Percentiles rank a stretch among this genome's conserved stretches.
phyloP scores from a whole-genome alignment of 2,888 invertebrate genomes.

The Lysandra coridon region DNA sequence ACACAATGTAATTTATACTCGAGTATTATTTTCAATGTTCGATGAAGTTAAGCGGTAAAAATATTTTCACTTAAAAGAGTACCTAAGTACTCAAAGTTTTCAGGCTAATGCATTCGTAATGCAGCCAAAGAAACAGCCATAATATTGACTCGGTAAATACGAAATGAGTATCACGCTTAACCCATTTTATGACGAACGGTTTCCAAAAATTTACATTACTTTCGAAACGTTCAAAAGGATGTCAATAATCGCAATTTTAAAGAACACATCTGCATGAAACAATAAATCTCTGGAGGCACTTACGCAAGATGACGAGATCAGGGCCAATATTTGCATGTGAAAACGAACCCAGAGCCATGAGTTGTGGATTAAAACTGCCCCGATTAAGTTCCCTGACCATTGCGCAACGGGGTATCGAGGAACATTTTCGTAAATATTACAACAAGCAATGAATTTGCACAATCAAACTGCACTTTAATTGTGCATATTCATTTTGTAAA shows the following conservation, averaged over 20 bases:
- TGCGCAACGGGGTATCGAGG: not conserved
- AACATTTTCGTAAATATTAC: not conserved
- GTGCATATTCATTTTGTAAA: constrained; percentile 18
- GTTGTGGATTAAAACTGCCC: not conserved
- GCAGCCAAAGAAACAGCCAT: not conserved
- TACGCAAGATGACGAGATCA: constrained; percentile 39
- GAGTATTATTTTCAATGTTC: not conserved
- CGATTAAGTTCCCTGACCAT: not conserved
- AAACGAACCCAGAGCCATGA: constrained; percentile 35
- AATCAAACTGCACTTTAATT: not conserved
- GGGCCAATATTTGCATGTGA: constrained; percentile 40
- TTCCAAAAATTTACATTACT: constrained; percentile 26
- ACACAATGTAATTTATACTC: no score
- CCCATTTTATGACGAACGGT: constrained; percentile 21
- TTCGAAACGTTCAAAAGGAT: constrained; percentile 25
- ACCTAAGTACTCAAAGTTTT: not conserved
- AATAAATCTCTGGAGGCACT: constrained; percentile 38
- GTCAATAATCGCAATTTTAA: constrained; percentile 26
- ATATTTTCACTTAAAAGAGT: not conserved
- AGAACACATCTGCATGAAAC: constrained; percentile 25
- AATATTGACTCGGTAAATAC: constrained; percentile 8
- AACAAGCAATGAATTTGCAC: not conserved
- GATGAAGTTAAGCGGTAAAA: not conserved
- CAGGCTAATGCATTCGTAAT: constrained; percentile 9
- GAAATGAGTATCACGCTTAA: constrained; percentile 13